A percentile compares a stretch with the other conserved stretches of the same genome.
Evolutionary conservation across 2,888 invertebrate species (phyloP).

Genomic region (Teinopalpus imperialis): DNA sequence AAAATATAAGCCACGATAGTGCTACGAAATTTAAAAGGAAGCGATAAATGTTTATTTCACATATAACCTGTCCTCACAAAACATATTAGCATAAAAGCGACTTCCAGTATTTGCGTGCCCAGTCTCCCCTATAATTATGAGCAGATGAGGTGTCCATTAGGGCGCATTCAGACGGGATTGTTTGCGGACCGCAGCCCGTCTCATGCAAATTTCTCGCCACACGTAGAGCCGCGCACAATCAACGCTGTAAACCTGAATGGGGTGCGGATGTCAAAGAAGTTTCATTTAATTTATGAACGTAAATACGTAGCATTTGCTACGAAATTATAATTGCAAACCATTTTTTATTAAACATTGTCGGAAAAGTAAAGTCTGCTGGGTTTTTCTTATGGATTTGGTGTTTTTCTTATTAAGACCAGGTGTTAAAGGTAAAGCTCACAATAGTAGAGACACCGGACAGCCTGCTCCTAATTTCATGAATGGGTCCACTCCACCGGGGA

Average conservation of each 20-base stretch:
- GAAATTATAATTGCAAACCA: no score
- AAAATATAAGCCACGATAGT: no score
- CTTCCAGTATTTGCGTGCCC: slow-evolving; percentile 7
- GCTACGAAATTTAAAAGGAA: no score
- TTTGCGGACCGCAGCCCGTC: slow-evolving; percentile 45
- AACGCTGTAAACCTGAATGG: slow-evolving; percentile 12
- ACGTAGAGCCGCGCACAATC: slow-evolving; percentile 19
- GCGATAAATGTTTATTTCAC: no score
- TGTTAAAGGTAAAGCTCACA: no score
- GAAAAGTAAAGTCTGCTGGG: no score
- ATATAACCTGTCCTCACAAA: background rate
- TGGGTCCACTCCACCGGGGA: no score
- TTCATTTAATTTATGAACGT: slow-evolving; percentile 2
- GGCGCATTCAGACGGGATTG: slow-evolving; percentile 51
- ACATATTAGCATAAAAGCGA: slow-evolving; percentile 18
- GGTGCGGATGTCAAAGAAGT: slow-evolving; percentile 4
- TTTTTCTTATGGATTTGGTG: no score
- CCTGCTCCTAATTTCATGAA: no score
- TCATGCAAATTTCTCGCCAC: slow-evolving; percentile 52
- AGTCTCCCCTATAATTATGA: slow-evolving; percentile 33
- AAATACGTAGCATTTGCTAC: background rate
- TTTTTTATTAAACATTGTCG: no score
- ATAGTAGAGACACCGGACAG: no score
- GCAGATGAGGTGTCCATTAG: slow-evolving; percentile 48
- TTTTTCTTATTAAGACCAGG: no score